Evolutionary conservation across 2,888 invertebrate genomes (phyloP), one percentile per base, ranked within the genome.

Genomic region (Dioctria rufipes): DNA sequence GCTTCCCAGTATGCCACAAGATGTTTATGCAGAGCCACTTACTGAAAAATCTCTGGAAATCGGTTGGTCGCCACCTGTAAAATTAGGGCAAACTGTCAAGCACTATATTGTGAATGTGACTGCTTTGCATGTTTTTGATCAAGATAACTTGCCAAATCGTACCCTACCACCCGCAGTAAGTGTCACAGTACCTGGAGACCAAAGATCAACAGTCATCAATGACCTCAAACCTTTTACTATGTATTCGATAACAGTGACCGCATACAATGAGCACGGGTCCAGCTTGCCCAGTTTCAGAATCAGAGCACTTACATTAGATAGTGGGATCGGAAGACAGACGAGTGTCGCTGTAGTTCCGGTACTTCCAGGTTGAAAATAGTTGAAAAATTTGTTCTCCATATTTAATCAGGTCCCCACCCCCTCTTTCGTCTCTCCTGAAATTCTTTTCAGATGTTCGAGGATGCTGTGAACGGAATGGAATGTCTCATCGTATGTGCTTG

Each of bases 241-340:
- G 95, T 96, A 96, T 87, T 95, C 95, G 85, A 91, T 95, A 5
- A 91, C 92, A 0, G 93, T 96, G 8, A 92, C 92, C 0, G 93
- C 95, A 0, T 91, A 91, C 78, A 96, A 95, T 86, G 91, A 91
- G 25, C 93, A 93, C 86, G 96, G 96, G 0, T 91, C 93, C 0
- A 95, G 95, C 89, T 89, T 96, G 83, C 95, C 95, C 0, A 94
- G 94, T 79, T 93, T 94, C 85, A 91, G 92, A 11, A 89, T 95
- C 42, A 92, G 96, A 87, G 92, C 93, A 0, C 88, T 95, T 5
- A 95, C 95, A 1, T 89, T 94, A 81, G 92, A 93, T 3, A 92
- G 93, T 25, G 92, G 93, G 2, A 92, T 91, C 86, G 90, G 91
- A 89, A 92, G 91, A 88, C 90, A 90, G 8, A 91, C 90, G 78